These are phyloP conservation scores for Geotrupes spiniger DNA, from an alignment of 2,888 invertebrate species.

Conservation along the genomic window DNA sequence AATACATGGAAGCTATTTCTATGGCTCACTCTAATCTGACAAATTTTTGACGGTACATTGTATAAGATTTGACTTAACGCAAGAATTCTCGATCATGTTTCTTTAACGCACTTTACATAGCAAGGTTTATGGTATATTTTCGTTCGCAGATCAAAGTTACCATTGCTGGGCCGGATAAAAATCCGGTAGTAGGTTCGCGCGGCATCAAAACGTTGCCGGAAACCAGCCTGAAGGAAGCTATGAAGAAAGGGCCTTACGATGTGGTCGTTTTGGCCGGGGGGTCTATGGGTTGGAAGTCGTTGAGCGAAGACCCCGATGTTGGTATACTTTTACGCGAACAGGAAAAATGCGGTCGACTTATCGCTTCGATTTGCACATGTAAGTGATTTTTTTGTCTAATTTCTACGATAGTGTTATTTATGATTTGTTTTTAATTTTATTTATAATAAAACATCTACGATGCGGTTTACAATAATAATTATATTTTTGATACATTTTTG, in stretches of 20 bases:
- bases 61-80: too few species aligned
- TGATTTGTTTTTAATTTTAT: too few species aligned
- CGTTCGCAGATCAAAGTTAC: constrained; percentile 19
- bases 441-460: too few species aligned
- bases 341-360: constrained; percentile 27
- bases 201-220: constrained; percentile 29
- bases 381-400: constrained; percentile 14
- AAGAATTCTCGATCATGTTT: too few species aligned
- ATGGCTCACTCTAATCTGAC: too few species aligned
- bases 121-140: too few species aligned
- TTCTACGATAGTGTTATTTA: too few species aligned
- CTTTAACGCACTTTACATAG: too few species aligned
- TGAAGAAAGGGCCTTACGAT: constrained; percentile 28
- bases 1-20: too few species aligned
- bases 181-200: constrained; percentile 27
- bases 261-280: constrained; percentile 29
- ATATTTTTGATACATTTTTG: too few species aligned
- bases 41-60: too few species aligned
- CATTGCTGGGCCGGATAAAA: constrained; percentile 26
- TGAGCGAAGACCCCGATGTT: constrained; percentile 26
- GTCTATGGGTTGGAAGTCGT: constrained; percentile 23
- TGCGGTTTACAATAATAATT: too few species aligned
- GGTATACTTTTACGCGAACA: constrained; percentile 28
- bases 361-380: constrained; percentile 31
- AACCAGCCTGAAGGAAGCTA: constrained; percentile 26